Conservation (phyloP, 2,797 vertebrate genomes). For the Cossypha caffra region DNA sequence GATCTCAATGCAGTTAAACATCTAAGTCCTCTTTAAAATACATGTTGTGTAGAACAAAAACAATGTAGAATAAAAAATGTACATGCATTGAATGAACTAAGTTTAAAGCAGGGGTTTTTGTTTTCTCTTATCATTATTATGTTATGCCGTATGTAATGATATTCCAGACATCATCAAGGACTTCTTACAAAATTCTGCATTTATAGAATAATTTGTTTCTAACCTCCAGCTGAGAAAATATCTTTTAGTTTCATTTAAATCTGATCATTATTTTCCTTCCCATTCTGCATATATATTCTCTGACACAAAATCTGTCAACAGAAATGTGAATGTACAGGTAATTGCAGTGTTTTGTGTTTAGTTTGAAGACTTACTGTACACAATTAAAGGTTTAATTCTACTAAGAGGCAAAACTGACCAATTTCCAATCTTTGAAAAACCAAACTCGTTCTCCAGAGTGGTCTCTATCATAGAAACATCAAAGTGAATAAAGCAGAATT, state of each 20-base stretch:
- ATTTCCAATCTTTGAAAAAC: constrained; percentile 44
- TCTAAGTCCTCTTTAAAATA: constrained; percentile 3
- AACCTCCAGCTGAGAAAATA: constrained; percentile 74
- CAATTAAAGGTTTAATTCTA: constrained; percentile 51
- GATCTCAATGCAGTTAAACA: constrained; percentile 12
- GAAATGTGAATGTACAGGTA: constrained; percentile 22
- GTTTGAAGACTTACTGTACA: constrained; percentile 23
- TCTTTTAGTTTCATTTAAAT: constrained; percentile 68
- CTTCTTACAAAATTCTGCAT: constrained; percentile 50
- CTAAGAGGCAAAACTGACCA: constrained; percentile 41
- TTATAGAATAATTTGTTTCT: constrained; percentile 60
- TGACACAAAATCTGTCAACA: constrained; percentile 41
- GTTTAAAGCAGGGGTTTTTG: background rate
- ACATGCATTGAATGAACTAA: background rate
- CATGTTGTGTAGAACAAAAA: background rate
- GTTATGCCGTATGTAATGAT: constrained; percentile 36
- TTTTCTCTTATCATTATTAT: constrained; percentile 48
- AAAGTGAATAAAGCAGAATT: background rate
- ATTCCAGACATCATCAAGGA: constrained; percentile 25
- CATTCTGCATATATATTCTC: constrained; percentile 1
- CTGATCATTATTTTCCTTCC: constrained; percentile 69
- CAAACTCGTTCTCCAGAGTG: background rate
- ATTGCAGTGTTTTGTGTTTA: constrained; percentile 42
- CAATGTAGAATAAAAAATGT: constrained; percentile 31
- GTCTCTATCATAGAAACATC: background rate